Evolutionary conservation across 2,797 vertebrate genomes (phyloP).

Genomic region (Mionectes olivaceus): DNA sequence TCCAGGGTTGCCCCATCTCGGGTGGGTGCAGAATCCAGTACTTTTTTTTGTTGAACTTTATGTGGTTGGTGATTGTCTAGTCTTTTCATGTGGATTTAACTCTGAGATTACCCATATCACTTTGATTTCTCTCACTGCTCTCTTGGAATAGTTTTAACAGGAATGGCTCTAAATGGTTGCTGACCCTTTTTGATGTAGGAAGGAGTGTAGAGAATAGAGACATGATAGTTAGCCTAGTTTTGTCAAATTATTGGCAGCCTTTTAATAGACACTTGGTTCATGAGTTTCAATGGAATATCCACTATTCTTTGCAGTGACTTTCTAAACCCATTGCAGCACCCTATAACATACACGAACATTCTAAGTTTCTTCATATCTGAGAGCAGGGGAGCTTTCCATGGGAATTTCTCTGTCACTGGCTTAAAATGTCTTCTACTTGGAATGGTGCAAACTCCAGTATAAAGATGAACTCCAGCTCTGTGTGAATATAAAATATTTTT

Average conservation of each 20-base stretch:
- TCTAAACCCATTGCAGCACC: background rate
- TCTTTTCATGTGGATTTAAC: background rate
- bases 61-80: background rate
- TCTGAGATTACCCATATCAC: background rate
- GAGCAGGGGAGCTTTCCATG: background rate
- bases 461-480: background rate
- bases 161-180: accelerated
- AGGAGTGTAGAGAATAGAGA: background rate
- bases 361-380: background rate
- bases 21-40: background rate
- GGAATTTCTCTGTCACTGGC: background rate
- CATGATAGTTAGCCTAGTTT: background rate
- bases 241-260: background rate
- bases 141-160: background rate
- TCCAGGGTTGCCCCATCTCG: background rate
- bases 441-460: background rate
- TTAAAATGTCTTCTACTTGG: background rate
- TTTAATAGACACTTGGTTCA: background rate
- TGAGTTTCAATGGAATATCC: background rate
- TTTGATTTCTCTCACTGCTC: background rate
- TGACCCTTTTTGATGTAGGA: background rate
- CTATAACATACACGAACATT: background rate
- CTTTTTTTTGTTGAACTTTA: background rate
- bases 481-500: background rate
- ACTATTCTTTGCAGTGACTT: background rate